Base-by-base conservation (phyloP, 2,113 vertebrate genomes). In the Zapornia atra region DNA sequence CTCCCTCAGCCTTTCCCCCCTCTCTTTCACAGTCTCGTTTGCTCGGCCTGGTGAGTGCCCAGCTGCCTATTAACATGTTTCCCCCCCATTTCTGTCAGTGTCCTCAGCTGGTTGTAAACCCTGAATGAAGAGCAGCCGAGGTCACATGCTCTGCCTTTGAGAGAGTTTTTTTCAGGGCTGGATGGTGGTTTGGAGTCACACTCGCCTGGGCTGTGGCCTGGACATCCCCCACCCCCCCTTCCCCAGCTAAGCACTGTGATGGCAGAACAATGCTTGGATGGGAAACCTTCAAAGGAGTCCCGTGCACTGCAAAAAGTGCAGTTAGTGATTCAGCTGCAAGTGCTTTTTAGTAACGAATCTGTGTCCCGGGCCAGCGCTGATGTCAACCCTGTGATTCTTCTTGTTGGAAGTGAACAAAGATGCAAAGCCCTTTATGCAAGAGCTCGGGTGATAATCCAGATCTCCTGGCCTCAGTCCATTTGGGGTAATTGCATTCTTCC, bases 91-190 rank as follows among this genome's bases (percentile, higher is more conserved):
- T 95, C 78, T 33, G 0, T 73, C 63, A 6, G 25, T n/a, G 46
- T 94, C 75, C 77, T 91, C 84, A 82, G 81, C 82, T 96, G 93
- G 79, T 80, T 88, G 87, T 88, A 92, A 85, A 82, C 85, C 82
- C 51, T 91, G 92, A 76, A 79, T 29, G 70, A 72, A 86, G 51
- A 86, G 82, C 84, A 88, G 75, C 66, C 86, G 93, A 75, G 36
- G 54, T 96, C 59, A 59, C 61, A 65, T 77, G 59, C 75, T 80
- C 78, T 83, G 50, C 46, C 9, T 93, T 91, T 96, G 78, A 80
- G 92, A 73, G 85, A 89, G 65, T 48, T 69, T 85, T 84, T 72
- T 64, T 85, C 86, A 87, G 66, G 44, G 60, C 78, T 36, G 72
- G 33, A 69, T 6, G 3, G 53, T 61, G 54, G 85, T 91, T 94